phyloP scores from a whole-genome alignment of 1,140 invertebrate genomes.

The Drosophila navojoa region DNA sequence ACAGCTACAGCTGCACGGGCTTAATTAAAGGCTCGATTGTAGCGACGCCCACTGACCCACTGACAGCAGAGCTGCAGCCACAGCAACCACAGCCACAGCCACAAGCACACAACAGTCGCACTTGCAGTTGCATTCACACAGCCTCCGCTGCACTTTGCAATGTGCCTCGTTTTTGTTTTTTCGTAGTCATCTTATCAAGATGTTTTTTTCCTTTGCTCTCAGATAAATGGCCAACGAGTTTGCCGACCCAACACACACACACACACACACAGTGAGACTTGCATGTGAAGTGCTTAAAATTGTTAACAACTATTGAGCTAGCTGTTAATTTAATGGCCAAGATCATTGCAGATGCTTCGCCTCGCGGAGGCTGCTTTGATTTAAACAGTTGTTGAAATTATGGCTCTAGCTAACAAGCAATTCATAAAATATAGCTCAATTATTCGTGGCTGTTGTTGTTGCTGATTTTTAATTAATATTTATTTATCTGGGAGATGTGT shows the following conservation, averaged over 20 bases:
- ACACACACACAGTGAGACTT: no score
- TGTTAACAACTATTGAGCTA: slow-evolving; percentile 11
- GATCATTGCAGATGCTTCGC: background rate
- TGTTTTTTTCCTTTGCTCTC: background rate
- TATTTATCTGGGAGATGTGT: no score
- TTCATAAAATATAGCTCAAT: background rate
- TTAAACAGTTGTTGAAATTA: background rate
- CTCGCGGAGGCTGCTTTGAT: background rate
- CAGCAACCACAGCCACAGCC: background rate
- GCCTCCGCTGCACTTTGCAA: slow-evolving; percentile 27
- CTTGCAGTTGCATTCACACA: background rate
- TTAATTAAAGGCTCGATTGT: slow-evolving; percentile 59
- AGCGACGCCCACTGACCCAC: slow-evolving; percentile 69
- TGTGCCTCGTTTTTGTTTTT: slow-evolving; percentile 2
- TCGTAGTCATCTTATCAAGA: slow-evolving; percentile 50
- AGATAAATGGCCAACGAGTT: slow-evolving; percentile 32
- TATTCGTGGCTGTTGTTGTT: no score
- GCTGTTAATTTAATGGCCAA: slow-evolving; percentile 3
- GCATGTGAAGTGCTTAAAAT: slow-evolving; percentile 16
- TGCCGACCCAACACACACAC: background rate
- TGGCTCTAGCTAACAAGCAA: background rate
- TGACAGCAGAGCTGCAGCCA: slow-evolving; percentile 10
- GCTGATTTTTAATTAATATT: no score
- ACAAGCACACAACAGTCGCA: background rate
- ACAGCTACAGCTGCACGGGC: slow-evolving; percentile 28